These are phyloP conservation scores for Dilophus febrilis DNA, from an alignment of 2,888 invertebrate genomes.

Conservation along the genomic window DNA sequence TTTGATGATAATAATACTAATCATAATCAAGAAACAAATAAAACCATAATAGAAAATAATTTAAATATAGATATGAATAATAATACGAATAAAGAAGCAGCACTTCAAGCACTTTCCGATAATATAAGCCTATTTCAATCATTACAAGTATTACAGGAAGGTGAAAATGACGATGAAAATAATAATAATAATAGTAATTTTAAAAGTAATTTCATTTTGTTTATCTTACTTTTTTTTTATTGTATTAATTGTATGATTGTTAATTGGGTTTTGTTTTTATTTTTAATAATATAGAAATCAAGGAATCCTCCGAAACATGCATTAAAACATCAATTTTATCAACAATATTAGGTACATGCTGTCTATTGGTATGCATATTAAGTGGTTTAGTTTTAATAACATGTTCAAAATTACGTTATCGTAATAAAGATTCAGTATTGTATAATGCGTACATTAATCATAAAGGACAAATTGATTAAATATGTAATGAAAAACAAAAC, in stretches of 20 bases:
- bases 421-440: slow-evolving; percentile 31
- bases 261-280: too few relatives aligned
- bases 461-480: slow-evolving; percentile 43
- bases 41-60: too few relatives aligned
- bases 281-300: slow-evolving; percentile 6
- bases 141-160: slow-evolving; percentile 70
- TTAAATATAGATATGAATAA: too few relatives aligned
- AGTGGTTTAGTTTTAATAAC: slow-evolving; percentile 56
- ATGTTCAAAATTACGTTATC: slow-evolving; percentile 53
- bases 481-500: too few relatives aligned
- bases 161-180: slow-evolving; percentile 48
- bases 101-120: slow-evolving; percentile 45
- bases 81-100: slow-evolving; percentile 38
- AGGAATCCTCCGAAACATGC: slow-evolving; percentile 41
- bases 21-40: too few relatives aligned
- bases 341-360: slow-evolving; percentile 47
- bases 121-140: slow-evolving; percentile 83
- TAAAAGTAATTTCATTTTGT: too few relatives aligned
- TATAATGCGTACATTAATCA: slow-evolving; percentile 42
- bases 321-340: slow-evolving; percentile 45
- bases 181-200: too few relatives aligned
- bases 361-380: slow-evolving; percentile 52
- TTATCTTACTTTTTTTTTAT: too few relatives aligned
- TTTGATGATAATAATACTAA: slow-evolving; percentile 27
- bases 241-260: too few relatives aligned